Evolutionary conservation across 2,888 invertebrate genomes (phyloP).

Genomic region (Polydrusus tereticollis): DNA sequence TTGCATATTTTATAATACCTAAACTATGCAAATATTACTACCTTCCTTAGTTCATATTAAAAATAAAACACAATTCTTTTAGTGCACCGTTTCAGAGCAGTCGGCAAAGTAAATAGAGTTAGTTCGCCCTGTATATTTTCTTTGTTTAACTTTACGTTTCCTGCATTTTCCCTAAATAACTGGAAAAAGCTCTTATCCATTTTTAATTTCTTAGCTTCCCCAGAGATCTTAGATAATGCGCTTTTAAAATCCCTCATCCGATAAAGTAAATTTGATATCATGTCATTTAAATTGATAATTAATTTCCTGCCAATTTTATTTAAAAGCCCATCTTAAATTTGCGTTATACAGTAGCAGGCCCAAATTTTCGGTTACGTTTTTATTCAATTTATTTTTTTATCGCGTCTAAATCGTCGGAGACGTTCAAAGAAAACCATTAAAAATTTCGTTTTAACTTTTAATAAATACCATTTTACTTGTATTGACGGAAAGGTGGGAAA

Average conservation of each 20-base stretch:
- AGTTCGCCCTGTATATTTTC: no score
- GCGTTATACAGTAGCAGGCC: not conserved
- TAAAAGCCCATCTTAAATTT: not conserved
- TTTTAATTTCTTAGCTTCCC: not conserved
- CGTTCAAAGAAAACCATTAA: not conserved
- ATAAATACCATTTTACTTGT: not conserved
- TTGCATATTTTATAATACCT: no score
- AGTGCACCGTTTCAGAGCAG: no score
- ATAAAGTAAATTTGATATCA: not conserved
- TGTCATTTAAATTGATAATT: not conserved
- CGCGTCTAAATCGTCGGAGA: not conserved
- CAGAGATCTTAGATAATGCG: not conserved
- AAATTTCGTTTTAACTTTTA: conserved; percentile 3
- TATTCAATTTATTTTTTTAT: not conserved
- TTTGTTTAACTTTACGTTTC: not conserved
- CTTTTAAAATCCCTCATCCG: not conserved
- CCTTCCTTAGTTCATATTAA: no score
- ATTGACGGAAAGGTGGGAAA: conserved; percentile 8
- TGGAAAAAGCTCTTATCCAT: not conserved
- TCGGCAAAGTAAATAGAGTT: no score
- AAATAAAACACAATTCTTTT: no score
- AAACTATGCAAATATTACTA: no score
- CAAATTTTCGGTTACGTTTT: not conserved
- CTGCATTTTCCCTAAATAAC: not conserved
- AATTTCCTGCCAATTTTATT: not conserved